Evolutionary conservation across 2,888 invertebrate genomes (phyloP).

Genomic region (Ellobium chinense): DNA sequence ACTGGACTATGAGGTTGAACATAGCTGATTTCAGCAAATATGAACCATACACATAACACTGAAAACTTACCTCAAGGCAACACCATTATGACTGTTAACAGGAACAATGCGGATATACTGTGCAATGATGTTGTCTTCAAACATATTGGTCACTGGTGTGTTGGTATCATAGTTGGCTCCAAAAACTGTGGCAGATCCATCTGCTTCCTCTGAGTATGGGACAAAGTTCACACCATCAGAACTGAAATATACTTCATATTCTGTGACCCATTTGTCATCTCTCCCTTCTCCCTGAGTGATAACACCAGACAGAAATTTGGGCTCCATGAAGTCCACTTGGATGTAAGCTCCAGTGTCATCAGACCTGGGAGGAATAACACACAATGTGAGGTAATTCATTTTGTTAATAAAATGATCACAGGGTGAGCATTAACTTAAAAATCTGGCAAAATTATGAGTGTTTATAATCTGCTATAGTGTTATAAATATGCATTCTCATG

Average conservation of each 20-base stretch:
- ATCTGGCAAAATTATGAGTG: too few species aligned
- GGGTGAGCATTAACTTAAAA: too few species aligned
- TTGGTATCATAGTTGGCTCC: conserved; percentile 41
- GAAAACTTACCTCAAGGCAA: conserved; percentile 46
- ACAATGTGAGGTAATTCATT: too few species aligned
- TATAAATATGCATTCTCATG: too few species aligned
- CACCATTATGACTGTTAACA: conserved; percentile 25
- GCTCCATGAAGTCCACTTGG: conserved; percentile 60
- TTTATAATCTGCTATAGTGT: too few species aligned
- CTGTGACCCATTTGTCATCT: conserved; percentile 60
- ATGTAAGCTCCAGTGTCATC: conserved; percentile 47
- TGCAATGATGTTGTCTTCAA: conserved; percentile 42
- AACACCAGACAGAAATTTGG: conserved; percentile 59
- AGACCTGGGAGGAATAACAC: conserved; percentile 6
- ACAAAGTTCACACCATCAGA: conserved; percentile 58
- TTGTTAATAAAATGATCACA: not conserved
- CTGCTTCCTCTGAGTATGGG: conserved; percentile 52
- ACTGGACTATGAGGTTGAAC: not conserved
- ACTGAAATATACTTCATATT: conserved; percentile 60
- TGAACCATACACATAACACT: not conserved
- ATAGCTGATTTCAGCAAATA: not conserved
- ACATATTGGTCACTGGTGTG: conserved; percentile 40
- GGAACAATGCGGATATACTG: conserved; percentile 47
- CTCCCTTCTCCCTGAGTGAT: conserved; percentile 60
- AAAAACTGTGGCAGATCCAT: conserved; percentile 39